phyloP scores from a whole-genome alignment of 2,797 vertebrate species.

The Tangara arthus region DNA sequence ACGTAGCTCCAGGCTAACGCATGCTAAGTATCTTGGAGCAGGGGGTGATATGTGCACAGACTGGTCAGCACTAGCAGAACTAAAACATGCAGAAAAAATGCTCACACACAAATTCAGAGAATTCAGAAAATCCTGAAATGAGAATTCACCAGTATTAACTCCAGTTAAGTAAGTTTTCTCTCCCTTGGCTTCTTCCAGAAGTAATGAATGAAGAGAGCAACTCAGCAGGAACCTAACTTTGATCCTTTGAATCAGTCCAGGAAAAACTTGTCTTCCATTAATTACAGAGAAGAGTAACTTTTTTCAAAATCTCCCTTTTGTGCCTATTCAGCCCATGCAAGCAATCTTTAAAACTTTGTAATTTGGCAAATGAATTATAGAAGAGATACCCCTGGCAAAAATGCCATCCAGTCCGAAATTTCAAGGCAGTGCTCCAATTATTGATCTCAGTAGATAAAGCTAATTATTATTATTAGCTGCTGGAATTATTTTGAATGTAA shows the following conservation, averaged over 20 bases:
- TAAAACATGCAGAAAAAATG: not conserved
- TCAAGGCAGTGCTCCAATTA: not conserved
- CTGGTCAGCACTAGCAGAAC: not conserved
- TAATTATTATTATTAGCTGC: not conserved
- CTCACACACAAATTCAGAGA: not conserved
- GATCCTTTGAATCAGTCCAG: not conserved
- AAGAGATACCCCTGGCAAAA: not conserved
- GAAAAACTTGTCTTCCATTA: not conserved
- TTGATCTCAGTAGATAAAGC: not conserved
- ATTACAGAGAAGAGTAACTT: not conserved
- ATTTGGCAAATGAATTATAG: not conserved
- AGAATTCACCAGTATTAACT: not conserved
- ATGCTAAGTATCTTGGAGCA: not conserved
- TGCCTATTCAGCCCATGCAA: not conserved
- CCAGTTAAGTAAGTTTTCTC: not conserved
- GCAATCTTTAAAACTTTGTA: not conserved
- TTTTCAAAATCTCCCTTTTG: not conserved
- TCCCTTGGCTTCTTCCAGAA: not conserved
- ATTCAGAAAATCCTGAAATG: not conserved
- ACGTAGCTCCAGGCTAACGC: not conserved
- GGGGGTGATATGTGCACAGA: not conserved
- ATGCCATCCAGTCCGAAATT: not conserved
- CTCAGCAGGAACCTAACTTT: not conserved
- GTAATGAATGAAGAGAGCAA: not conserved
- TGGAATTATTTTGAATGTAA: not conserved